Conservation (phyloP, 2,113 vertebrate species). For the Pterocles burchelli region DNA sequence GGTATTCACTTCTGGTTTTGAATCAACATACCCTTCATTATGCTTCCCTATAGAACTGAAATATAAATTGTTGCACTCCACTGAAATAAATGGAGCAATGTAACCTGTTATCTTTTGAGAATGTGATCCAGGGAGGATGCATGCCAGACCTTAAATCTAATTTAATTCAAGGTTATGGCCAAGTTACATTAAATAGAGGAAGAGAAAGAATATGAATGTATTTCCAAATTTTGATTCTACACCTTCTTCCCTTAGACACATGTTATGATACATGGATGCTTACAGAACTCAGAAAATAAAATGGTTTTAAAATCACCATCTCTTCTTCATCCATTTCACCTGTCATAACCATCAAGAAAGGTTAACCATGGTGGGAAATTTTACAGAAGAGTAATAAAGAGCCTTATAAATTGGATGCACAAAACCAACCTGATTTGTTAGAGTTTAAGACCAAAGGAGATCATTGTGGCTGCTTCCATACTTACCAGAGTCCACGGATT, state of each 20-base stretch:
- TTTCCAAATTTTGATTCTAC: not conserved
- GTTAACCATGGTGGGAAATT: not conserved
- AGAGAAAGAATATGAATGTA: not conserved
- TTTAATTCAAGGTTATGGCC: not conserved
- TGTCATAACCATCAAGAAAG: not conserved
- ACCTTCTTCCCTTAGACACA: not conserved
- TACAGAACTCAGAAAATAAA: not conserved
- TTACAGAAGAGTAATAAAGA: not conserved
- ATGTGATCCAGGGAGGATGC: not conserved
- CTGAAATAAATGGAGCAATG: not conserved
- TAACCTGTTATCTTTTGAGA: not conserved
- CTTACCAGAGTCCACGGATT: not conserved
- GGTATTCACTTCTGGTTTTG: not conserved
- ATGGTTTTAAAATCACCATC: accelerated
- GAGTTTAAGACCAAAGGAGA: not conserved
- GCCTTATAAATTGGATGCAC: not conserved
- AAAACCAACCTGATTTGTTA: not conserved
- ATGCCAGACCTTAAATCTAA: not conserved
- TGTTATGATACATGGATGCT: not conserved
- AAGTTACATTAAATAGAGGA: not conserved
- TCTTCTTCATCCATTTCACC: not conserved
- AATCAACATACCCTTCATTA: not conserved
- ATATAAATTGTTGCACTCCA: not conserved
- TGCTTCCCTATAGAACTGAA: not conserved
- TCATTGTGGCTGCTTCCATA: not conserved